Conservation (phyloP, 2,113 vertebrate species). For the Pangasianodon hypophthalmus region DNA sequence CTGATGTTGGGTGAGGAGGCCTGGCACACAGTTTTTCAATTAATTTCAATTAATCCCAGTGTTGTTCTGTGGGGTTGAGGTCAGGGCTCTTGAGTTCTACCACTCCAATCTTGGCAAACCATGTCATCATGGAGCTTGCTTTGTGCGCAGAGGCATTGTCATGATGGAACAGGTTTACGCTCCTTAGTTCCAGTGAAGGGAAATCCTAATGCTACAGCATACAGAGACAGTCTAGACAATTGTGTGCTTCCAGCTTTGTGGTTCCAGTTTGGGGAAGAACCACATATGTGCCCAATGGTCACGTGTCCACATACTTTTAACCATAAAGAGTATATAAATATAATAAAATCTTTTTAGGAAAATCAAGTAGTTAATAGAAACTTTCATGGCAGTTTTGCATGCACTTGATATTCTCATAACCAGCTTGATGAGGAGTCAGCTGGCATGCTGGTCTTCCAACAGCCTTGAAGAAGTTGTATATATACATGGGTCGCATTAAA, state of each 20-base stretch:
- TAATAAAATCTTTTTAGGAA: not conserved
- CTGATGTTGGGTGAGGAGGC: not conserved
- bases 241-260: not conserved
- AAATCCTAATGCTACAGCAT: not conserved
- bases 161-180: not conserved
- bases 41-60: not conserved
- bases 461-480: not conserved
- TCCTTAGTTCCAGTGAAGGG: not conserved
- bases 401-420: not conserved
- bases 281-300: not conserved
- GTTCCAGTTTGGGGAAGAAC: not conserved
- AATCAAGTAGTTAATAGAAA: not conserved
- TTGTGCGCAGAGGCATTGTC: not conserved
- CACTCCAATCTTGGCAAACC: not conserved
- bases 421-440: not conserved
- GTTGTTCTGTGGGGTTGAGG: not conserved
- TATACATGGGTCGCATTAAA: no score
- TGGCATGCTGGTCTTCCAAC: not conserved
- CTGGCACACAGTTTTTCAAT: not conserved
- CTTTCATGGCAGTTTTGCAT: not conserved
- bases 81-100: not conserved
- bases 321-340: not conserved
- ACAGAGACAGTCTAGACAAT: not conserved
- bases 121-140: not conserved
- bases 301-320: no score